Evolutionary conservation across 2,113 vertebrate species (phyloP).

Genomic region (Notiomystis cincta): DNA sequence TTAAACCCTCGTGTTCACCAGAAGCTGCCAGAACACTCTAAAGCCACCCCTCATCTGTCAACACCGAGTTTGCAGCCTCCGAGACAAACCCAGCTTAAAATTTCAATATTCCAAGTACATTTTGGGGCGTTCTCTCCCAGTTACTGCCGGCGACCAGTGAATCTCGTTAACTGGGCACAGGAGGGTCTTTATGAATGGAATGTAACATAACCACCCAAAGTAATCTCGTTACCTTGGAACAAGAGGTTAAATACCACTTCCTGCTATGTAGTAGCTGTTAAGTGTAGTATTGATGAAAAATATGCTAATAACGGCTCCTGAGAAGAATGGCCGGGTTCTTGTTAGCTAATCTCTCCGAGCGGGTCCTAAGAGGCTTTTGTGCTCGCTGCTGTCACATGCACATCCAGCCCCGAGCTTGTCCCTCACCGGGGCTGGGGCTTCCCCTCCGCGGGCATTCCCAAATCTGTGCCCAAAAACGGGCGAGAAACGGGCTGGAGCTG

Average conservation of each 20-base stretch:
- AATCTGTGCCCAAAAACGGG: no score
- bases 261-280: slow-evolving; percentile 52
- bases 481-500: no score
- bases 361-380: slow-evolving; percentile 20
- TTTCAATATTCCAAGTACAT: background rate
- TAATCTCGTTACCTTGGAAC: slow-evolving; percentile 58
- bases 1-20: background rate
- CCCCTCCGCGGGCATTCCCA: no score
- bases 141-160: background rate
- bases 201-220: slow-evolving; percentile 16
- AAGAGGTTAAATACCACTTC: slow-evolving; percentile 63
- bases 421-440: background rate
- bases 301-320: slow-evolving; percentile 54
- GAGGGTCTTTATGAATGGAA: slow-evolving; percentile 49
- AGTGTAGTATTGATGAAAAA: slow-evolving; percentile 65
- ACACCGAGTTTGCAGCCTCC: background rate
- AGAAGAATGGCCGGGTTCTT: slow-evolving; percentile 39
- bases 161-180: slow-evolving; percentile 44
- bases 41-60: background rate
- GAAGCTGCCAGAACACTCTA: background rate
- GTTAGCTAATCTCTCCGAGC: slow-evolving; percentile 36
- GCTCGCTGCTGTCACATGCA: background rate
- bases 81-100: background rate
- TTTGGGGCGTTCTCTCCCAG: background rate
- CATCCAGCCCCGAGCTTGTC: background rate